These are phyloP conservation scores for Julus scandinavius DNA, from an alignment of 2,888 invertebrate species.

Conservation along the genomic window DNA sequence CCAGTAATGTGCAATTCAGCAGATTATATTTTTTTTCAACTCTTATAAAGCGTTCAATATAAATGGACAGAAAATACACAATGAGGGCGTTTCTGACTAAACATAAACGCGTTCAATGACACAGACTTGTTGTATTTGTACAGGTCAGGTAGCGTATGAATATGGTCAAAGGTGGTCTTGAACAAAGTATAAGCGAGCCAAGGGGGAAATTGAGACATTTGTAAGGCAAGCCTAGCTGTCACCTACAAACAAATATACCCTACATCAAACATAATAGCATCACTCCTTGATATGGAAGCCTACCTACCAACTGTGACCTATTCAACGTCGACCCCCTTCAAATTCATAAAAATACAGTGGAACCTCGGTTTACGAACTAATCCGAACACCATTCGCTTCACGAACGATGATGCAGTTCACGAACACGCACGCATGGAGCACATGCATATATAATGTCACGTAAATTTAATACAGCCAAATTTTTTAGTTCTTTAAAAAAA, in stretches of 20 bases:
- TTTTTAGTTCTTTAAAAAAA: too few relatives aligned
- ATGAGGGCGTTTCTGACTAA: not conserved
- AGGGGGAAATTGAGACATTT: conserved; percentile 40
- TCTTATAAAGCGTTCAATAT: not conserved
- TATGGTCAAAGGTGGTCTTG: conserved; percentile 9
- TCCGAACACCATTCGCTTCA: too few relatives aligned
- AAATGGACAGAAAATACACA: not conserved
- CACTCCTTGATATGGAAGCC: not conserved
- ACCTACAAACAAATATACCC: conserved; percentile 26
- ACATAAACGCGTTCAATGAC: not conserved
- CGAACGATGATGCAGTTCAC: too few relatives aligned
- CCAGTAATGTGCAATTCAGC: not conserved
- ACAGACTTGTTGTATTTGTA: conserved; percentile 10
- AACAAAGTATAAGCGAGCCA: conserved; percentile 4
- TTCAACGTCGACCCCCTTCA: not conserved
- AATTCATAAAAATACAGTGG: not conserved
- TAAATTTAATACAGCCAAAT: too few relatives aligned
- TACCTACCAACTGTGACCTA: not conserved
- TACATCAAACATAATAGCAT: conserved; percentile 2
- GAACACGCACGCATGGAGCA: too few relatives aligned
- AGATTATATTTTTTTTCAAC: not conserved
- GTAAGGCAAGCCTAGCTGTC: conserved; percentile 8
- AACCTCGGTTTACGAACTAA: too few relatives aligned
- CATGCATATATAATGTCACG: too few relatives aligned
- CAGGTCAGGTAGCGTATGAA: conserved; percentile 26